These are phyloP conservation scores for Selene dorsalis DNA, from an alignment of 2,797 vertebrate species.

Conservation along the genomic window DNA sequence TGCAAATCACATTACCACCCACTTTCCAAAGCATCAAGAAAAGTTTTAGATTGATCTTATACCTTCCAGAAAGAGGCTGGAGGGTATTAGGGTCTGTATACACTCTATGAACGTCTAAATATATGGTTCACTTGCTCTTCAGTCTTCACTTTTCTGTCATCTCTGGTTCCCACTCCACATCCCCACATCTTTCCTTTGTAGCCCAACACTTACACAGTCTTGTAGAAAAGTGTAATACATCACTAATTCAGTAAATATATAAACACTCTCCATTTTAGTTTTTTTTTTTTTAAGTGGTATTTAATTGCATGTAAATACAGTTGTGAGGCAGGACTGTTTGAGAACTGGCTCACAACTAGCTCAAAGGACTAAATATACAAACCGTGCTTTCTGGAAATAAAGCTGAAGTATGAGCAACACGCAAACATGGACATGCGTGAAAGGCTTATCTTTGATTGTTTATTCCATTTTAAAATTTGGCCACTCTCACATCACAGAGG, in stretches of 20 bases:
- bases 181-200: neutral
- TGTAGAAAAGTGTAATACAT: neutral
- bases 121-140: neutral
- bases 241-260: neutral
- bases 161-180: neutral
- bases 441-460: neutral
- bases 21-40: conserved; percentile 36
- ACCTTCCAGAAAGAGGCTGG: conserved; percentile 1
- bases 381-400: neutral
- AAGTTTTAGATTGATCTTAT: conserved; percentile 33
- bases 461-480: neutral
- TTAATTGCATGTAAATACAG: neutral
- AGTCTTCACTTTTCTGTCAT: neutral
- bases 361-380: neutral
- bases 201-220: neutral
- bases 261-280: neutral
- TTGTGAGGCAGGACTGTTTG: neutral
- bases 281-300: neutral
- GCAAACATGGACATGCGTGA: neutral
- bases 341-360: neutral
- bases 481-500: neutral
- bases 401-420: neutral
- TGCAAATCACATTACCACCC: conserved; percentile 3
- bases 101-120: neutral
- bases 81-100: neutral